Percentiles rank a stretch among this genome's conserved stretches.
Conservation (phyloP, 2,113 vertebrate genomes). For the Zingel zingel region DNA sequence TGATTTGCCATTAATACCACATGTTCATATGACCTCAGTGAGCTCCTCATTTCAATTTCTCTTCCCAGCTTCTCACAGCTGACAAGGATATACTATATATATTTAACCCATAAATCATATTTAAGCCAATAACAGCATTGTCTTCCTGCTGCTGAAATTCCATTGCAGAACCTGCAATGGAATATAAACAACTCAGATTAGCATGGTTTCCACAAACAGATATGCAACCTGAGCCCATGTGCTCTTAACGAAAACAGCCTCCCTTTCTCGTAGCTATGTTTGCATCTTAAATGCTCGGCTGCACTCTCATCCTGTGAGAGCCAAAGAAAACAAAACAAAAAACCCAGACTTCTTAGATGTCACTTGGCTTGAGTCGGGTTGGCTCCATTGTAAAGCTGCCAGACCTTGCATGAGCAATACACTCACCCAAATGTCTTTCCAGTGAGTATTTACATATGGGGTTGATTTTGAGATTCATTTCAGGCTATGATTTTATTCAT, state of each 20-base stretch:
- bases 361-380: slow-evolving; percentile 45
- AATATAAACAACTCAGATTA: slow-evolving; percentile 69
- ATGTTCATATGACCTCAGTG: slow-evolving; percentile 54
- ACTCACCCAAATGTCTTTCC: slow-evolving; percentile 42
- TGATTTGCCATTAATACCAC: slow-evolving; percentile 44
- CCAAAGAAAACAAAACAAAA: slow-evolving; percentile 65
- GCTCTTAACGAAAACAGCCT: slow-evolving; percentile 64
- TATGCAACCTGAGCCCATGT: slow-evolving; percentile 68
- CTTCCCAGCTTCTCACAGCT: slow-evolving; percentile 46
- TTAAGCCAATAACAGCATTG: slow-evolving; percentile 63
- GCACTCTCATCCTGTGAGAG: slow-evolving; percentile 61
- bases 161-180: slow-evolving; percentile 50
- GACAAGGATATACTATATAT: slow-evolving; percentile 41
- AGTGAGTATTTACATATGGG: slow-evolving; percentile 53
- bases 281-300: slow-evolving; percentile 57
- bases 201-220: slow-evolving; percentile 67
- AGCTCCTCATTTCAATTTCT: slow-evolving; percentile 32
- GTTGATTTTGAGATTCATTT: slow-evolving; percentile 50
- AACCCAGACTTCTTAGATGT: slow-evolving; percentile 59
- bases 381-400: slow-evolving; percentile 54
- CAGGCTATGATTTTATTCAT: slow-evolving; percentile 35
- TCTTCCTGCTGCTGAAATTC: slow-evolving; percentile 61
- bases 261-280: slow-evolving; percentile 46
- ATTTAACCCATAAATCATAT: slow-evolving; percentile 70
- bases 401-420: slow-evolving; percentile 49